Evolutionary conservation across 2,113 vertebrate species (phyloP).

Genomic region (Scalopus aquaticus): DNA sequence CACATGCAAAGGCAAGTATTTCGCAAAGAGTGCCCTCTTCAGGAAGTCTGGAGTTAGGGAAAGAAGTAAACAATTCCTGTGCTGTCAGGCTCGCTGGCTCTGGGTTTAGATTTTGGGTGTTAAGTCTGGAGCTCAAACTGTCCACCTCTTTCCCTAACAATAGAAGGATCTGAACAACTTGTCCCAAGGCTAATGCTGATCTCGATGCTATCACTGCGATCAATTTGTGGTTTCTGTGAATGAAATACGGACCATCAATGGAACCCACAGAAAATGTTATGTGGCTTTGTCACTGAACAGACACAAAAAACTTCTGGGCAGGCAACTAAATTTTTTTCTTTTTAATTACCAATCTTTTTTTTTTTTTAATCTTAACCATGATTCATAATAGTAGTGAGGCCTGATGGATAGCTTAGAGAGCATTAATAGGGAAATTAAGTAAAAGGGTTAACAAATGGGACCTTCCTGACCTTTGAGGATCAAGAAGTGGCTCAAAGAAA

Average conservation of each 20-base stretch:
- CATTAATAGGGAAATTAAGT: background rate
- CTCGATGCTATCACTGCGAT: no score
- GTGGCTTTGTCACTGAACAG: background rate
- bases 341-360: background rate
- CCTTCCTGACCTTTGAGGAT: background rate
- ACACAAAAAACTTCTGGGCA: background rate
- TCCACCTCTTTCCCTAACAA: fast-evolving
- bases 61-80: background rate
- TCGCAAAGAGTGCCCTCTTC: background rate
- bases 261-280: background rate
- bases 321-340: background rate
- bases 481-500: background rate
- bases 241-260: fast-evolving
- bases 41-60: background rate
- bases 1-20: fast-evolving
- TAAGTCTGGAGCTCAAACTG: background rate
- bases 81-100: background rate
- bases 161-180: background rate
- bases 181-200: background rate
- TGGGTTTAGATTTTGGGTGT: fast-evolving
- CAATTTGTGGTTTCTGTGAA: background rate
- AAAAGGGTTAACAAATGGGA: background rate
- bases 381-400: background rate
- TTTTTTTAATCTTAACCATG: background rate
- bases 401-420: background rate